phyloP scores from a whole-genome alignment of 2,797 vertebrate species.

The Pipistrellus kuhlii region DNA sequence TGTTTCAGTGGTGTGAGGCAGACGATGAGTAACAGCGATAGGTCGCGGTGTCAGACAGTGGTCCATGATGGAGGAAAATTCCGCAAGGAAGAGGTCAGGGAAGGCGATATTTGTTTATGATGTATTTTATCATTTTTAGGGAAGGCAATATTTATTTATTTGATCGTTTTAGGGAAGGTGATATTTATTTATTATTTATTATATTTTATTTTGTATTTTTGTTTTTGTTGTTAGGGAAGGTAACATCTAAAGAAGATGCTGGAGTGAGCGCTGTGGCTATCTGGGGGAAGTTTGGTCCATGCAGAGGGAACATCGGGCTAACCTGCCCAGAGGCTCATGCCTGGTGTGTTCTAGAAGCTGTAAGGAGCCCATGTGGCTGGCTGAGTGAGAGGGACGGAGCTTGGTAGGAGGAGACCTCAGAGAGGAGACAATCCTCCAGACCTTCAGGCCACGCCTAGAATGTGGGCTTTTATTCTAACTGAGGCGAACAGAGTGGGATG shows the following conservation, averaged over 20 bases:
- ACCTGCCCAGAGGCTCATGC: not conserved
- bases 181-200: not conserved
- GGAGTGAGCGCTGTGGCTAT: rapidly evolving
- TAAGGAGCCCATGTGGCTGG: not conserved
- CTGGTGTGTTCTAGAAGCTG: not conserved
- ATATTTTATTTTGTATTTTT: not conserved
- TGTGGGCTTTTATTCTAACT: not conserved
- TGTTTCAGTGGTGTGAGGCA: not conserved
- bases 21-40: rapidly evolving
- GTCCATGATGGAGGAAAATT: not conserved
- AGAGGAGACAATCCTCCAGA: not conserved
- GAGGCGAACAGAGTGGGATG: not conserved
- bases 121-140: not conserved
- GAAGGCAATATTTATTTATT: not conserved
- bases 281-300: not conserved
- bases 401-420: not conserved
- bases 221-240: not conserved
- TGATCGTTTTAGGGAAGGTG: not conserved
- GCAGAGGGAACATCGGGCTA: rapidly evolving
- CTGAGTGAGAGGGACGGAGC: rapidly evolving
- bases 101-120: not conserved
- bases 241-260: not conserved
- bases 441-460: not conserved
- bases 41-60: not conserved
- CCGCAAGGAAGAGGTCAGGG: not conserved